Evolutionary conservation across 1,140 invertebrate genomes (phyloP).

Genomic region (Drosophila jambulina): DNA sequence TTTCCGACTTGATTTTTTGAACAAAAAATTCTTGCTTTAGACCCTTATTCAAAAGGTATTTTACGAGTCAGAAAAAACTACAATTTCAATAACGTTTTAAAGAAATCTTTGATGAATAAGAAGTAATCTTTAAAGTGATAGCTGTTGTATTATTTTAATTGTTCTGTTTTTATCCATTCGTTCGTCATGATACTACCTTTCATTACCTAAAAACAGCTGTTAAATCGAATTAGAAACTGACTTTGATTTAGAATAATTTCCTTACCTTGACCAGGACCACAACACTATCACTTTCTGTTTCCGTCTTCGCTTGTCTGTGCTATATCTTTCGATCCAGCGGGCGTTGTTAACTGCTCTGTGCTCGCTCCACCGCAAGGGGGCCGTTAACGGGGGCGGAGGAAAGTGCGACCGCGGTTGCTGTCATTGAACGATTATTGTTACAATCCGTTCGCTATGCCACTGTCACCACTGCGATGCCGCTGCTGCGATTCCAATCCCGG

Average conservation of each 20-base stretch:
- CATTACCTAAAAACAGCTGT: neutral
- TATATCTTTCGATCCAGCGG: conserved; percentile 13
- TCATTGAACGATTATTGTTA: conserved; percentile 68
- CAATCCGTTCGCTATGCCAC: conserved; percentile 7
- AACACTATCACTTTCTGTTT: conserved; percentile 2
- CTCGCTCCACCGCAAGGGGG: conserved; percentile 3
- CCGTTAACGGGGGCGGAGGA: conserved; percentile 11
- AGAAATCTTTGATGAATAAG: neutral
- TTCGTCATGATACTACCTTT: neutral
- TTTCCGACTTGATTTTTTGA: neutral
- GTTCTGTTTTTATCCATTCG: neutral
- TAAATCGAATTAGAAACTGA: neutral
- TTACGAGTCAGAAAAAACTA: neutral
- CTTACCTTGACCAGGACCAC: conserved; percentile 47
- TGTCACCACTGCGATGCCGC: conserved; percentile 1
- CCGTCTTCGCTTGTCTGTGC: neutral
- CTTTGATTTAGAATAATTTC: neutral
- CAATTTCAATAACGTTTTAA: too few relatives aligned
- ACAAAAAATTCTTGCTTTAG: too few relatives aligned
- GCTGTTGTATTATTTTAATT: neutral
- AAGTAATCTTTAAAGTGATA: neutral
- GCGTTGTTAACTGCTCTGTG: conserved; percentile 51
- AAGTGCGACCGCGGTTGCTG: conserved; percentile 47
- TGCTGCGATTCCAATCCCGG: conserved; percentile 1
- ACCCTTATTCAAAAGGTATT: too few relatives aligned